Conservation (phyloP, 2,797 vertebrate genomes). For the Myripristis jacobus region DNA sequence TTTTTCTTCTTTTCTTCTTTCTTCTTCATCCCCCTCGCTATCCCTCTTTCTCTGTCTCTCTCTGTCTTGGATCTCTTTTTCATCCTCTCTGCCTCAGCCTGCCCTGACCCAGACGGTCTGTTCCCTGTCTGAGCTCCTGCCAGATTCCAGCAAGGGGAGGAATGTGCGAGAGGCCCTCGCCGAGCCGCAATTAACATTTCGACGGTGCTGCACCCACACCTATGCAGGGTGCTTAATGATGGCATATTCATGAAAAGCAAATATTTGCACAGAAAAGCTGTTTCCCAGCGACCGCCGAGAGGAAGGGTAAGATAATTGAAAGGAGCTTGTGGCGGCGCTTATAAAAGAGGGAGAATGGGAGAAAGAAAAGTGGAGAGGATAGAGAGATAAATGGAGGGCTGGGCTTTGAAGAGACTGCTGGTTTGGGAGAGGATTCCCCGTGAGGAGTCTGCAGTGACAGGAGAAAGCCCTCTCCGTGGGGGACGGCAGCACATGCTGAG, state of each 20-base stretch:
- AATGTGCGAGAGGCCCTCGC: conserved; percentile 71
- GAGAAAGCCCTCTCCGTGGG: conserved; percentile 64
- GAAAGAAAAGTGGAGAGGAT: conserved; percentile 30
- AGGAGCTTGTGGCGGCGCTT: conserved; percentile 66
- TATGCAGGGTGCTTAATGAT: conserved; percentile 71
- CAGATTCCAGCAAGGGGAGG: conserved; percentile 78
- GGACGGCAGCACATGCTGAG: conserved; percentile 56
- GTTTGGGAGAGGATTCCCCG: conserved; percentile 54
- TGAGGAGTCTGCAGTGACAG: conserved; percentile 67
- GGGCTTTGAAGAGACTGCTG: conserved; percentile 60
- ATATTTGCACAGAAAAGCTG: conserved; percentile 78
- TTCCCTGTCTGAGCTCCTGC: conserved; percentile 75
- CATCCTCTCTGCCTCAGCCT: conserved; percentile 59
- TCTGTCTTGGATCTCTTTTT: conserved; percentile 37
- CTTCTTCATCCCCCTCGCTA: neutral
- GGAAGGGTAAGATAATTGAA: conserved; percentile 73
- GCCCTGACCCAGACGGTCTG: conserved; percentile 78
- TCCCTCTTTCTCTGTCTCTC: conserved; percentile 26
- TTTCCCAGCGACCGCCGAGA: conserved; percentile 69
- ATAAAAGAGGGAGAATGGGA: conserved; percentile 31
- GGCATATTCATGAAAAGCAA: conserved; percentile 78
- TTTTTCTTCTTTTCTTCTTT: conserved; percentile 28
- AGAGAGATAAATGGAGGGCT: conserved; percentile 67
- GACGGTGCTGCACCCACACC: conserved; percentile 66
- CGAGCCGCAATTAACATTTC: conserved; percentile 79